A percentile compares a stretch with the other conserved stretches of the same genome.
These are phyloP conservation scores for Eilema sororculum DNA, from an alignment of 2,888 invertebrate species.

Conservation along the genomic window DNA sequence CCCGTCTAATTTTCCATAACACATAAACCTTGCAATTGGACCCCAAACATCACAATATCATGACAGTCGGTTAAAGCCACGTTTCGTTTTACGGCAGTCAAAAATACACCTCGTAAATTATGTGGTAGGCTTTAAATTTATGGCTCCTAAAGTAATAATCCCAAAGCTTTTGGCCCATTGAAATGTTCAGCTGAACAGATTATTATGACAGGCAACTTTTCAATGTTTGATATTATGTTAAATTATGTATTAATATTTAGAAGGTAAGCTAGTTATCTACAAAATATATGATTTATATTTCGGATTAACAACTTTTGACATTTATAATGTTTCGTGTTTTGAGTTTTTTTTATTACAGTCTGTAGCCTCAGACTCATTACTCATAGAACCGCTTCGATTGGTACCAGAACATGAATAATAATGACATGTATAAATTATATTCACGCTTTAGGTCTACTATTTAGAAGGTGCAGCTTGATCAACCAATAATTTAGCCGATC, in stretches of 20 bases:
- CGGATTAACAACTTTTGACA: neutral
- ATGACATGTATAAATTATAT: too few species aligned
- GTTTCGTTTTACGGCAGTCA: constrained; percentile 8
- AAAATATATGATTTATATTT: neutral
- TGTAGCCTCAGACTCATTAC: neutral
- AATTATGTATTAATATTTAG: neutral
- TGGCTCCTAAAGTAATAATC: constrained; percentile 5
- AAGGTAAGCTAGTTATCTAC: neutral
- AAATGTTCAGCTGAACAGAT: neutral
- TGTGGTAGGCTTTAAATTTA: neutral
- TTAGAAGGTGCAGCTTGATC: too few species aligned
- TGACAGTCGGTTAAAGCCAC: neutral
- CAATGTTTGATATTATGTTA: neutral
- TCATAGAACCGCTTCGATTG: neutral
- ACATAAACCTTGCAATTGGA: neutral
- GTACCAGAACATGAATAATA: neutral
- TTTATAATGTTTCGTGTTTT: neutral
- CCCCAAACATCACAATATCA: neutral
- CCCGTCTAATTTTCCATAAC: too few species aligned
- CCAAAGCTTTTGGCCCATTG: constrained; percentile 2
- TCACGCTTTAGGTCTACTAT: too few species aligned
- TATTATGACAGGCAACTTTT: constrained; percentile 1
- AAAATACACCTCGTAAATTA: constrained; percentile 16
- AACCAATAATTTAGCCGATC: too few species aligned
- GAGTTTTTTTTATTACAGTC: neutral